These are phyloP conservation scores for Microtus ochrogaster DNA, from an alignment of 2,113 vertebrate genomes.

Conservation along the genomic window DNA sequence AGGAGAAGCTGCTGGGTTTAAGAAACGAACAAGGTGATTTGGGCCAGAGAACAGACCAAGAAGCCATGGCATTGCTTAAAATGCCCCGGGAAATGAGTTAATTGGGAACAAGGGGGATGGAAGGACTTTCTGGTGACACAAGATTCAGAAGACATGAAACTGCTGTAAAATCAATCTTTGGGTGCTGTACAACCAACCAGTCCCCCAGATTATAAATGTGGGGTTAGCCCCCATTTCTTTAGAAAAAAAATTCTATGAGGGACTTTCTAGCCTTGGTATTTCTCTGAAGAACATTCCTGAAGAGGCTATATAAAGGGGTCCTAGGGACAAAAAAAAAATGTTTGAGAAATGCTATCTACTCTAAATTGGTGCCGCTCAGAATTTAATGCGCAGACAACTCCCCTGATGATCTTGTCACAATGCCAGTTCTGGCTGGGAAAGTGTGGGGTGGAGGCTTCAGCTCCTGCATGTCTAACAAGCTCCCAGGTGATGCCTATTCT, in stretches of 20 bases:
- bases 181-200: constrained; percentile 19
- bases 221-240: neutral
- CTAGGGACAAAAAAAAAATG: neutral
- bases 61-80: neutral
- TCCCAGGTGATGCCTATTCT: constrained; percentile 17
- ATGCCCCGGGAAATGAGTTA: constrained; percentile 66
- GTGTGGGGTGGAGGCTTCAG: neutral
- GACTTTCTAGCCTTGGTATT: constrained; percentile 20
- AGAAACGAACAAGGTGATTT: constrained; percentile 58
- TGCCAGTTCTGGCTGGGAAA: constrained; percentile 28
- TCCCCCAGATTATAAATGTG: constrained; percentile 37
- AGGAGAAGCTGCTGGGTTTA: constrained; percentile 58
- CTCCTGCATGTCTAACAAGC: constrained; percentile 45
- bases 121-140: constrained; percentile 43
- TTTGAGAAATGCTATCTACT: constrained; percentile 25
- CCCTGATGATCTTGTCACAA: neutral
- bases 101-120: constrained; percentile 41
- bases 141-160: constrained; percentile 26
- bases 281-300: constrained; percentile 29
- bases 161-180: constrained; percentile 37
- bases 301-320: constrained; percentile 39
- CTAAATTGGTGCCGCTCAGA: constrained; percentile 8
- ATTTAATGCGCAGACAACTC: neutral
- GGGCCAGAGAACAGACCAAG: constrained; percentile 55
- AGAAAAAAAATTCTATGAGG: constrained; percentile 34